Evolutionary conservation across 1,140 invertebrate genomes (phyloP).

Genomic region (Lysiphlebus fabarum): DNA sequence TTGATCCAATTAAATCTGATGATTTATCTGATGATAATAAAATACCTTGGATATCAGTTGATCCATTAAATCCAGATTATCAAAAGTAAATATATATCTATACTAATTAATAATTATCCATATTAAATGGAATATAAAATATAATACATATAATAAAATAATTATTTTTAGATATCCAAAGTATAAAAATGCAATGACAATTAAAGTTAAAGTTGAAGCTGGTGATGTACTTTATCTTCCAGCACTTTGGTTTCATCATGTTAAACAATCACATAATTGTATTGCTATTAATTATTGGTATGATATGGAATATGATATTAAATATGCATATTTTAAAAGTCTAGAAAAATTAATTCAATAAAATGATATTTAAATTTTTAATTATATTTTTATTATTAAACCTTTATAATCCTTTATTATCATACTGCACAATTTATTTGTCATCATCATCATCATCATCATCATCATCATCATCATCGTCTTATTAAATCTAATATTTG

Average conservation of each 20-base stretch:
- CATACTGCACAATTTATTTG: no score
- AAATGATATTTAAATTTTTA: neutral
- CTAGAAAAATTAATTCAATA: constrained; percentile 58
- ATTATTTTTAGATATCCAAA: constrained; percentile 59
- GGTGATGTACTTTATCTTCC: constrained; percentile 80
- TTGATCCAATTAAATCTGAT: constrained; percentile 44
- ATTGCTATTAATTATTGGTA: constrained; percentile 87
- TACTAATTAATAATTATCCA: no score
- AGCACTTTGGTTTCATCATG: constrained; percentile 87
- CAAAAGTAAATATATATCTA: constrained; percentile 30
- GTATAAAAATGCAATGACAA: constrained; percentile 62
- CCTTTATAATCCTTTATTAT: neutral
- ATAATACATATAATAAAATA: constrained; percentile 13
- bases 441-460: no score
- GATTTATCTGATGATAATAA: constrained; percentile 28
- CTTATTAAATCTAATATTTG: no score
- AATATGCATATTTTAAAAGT: constrained; percentile 80
- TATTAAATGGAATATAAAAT: no score
- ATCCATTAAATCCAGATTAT: constrained; percentile 69
- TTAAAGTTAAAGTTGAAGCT: constrained; percentile 63
- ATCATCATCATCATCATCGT: no score
- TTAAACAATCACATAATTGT: constrained; percentile 76
- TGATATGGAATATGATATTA: constrained; percentile 83
- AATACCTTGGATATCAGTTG: constrained; percentile 68
- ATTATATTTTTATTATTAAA: neutral